These are phyloP conservation scores for Phycodurus eques DNA, from an alignment of 2,113 vertebrate species.

Conservation along the genomic window DNA sequence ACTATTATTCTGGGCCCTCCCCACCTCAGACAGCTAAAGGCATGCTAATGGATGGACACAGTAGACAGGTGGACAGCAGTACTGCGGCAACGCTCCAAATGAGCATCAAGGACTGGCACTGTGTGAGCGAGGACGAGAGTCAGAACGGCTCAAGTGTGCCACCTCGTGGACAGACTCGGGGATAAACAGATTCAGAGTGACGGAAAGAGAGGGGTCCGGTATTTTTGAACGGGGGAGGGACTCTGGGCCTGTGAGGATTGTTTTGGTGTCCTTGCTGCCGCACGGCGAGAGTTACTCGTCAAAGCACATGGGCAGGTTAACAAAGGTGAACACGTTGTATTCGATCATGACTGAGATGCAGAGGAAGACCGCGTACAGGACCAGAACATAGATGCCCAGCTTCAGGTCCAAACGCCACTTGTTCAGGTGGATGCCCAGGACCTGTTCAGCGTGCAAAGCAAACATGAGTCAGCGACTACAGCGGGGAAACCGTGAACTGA, in stretches of 20 bases:
- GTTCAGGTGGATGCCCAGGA: conserved; percentile 89
- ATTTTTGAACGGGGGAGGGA: not conserved
- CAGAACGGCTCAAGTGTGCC: conserved; percentile 24
- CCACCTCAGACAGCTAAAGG: conserved; percentile 60
- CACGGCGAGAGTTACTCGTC: conserved; percentile 71
- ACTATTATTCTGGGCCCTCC: conserved; percentile 41
- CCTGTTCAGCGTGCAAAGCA: conserved; percentile 65
- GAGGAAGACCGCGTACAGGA: conserved; percentile 90
- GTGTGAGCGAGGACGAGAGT: conserved; percentile 37
- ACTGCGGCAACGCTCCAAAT: conserved; percentile 21
- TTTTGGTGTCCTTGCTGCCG: conserved; percentile 49
- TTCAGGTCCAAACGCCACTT: conserved; percentile 91
- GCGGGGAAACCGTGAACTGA: no score
- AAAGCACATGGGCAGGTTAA: conserved; percentile 97
- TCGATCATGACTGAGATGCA: conserved; percentile 97
- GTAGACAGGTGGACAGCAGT: conserved; percentile 39
- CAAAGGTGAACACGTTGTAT: conserved; percentile 97
- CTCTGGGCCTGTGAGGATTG: conserved; percentile 14
- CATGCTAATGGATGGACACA: conserved; percentile 64
- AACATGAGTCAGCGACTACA: no score
- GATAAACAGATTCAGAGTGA: conserved; percentile 21
- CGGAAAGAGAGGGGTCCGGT: conserved; percentile 45
- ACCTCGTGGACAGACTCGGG: conserved; percentile 31
- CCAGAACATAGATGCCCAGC: conserved; percentile 86
- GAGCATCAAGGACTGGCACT: conserved; percentile 39